These are phyloP conservation scores for Drosophila lacertosa DNA, from an alignment of 1,140 invertebrate species.

Conservation along the genomic window DNA sequence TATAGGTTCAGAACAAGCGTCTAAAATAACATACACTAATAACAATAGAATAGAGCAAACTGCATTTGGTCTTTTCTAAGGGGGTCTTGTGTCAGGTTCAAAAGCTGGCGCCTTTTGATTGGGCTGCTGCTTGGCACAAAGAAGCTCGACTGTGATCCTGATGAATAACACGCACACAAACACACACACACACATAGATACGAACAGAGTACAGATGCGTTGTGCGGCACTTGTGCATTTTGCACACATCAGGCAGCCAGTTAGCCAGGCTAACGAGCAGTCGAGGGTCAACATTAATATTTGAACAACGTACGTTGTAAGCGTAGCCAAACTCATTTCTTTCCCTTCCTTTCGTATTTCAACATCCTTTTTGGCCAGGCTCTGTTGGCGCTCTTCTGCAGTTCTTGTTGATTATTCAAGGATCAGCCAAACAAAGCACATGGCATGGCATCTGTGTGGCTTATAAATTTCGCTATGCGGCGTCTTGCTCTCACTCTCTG, in stretches of 20 bases:
- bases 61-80: conserved; percentile 8
- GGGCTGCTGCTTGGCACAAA: conserved; percentile 23
- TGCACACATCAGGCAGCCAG: conserved; percentile 19
- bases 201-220: conserved; percentile 17
- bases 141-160: conserved; percentile 14
- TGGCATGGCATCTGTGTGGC: conserved; percentile 63
- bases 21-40: too few species aligned
- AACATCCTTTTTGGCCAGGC: conserved; percentile 23
- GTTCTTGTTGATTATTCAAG: conserved; percentile 80
- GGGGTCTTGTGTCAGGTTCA: not conserved
- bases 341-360: too few species aligned
- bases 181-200: conserved; percentile 7
- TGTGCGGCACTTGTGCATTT: conserved; percentile 14
- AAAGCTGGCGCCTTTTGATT: conserved; percentile 20
- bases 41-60: not conserved
- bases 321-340: conserved; percentile 56
- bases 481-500: not conserved
- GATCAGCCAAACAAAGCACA: conserved; percentile 81
- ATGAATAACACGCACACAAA: conserved; percentile 29
- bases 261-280: conserved; percentile 63
- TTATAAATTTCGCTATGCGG: conserved; percentile 69
- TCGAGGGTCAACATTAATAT: conserved; percentile 81
- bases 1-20: too few species aligned
- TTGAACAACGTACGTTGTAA: conserved; percentile 75
- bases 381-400: conserved; percentile 27